phyloP scores from a whole-genome alignment of 2,888 invertebrate species.

The Latheticus oryzae region DNA sequence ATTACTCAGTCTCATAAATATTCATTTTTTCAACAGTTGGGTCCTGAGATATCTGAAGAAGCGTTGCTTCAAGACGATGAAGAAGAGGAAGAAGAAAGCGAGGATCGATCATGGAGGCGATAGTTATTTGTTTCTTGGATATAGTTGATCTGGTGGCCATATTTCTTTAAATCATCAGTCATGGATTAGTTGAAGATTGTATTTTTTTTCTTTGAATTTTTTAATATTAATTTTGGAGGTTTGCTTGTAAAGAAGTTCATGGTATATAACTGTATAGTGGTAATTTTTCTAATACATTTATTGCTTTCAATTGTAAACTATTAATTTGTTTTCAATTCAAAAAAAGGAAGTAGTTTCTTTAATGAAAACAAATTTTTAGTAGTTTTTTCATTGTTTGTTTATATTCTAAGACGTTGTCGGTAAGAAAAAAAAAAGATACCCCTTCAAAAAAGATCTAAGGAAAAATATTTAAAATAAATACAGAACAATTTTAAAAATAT shows the following conservation, averaged over 20 bases:
- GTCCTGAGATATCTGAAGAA: slow-evolving; percentile 70
- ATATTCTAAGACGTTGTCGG: slow-evolving; percentile 34
- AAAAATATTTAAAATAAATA: slow-evolving; percentile 26
- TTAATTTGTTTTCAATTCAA: slow-evolving; percentile 33
- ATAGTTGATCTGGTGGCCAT: slow-evolving; percentile 20
- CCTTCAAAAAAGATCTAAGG: slow-evolving; percentile 29
- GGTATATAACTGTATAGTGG: slow-evolving; percentile 30
- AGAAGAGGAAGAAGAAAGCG: slow-evolving; percentile 88
- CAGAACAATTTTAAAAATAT: slow-evolving; percentile 34
- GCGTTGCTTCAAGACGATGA: slow-evolving; percentile 83
- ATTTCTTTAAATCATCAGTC: slow-evolving; percentile 20
- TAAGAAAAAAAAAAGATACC: slow-evolving; percentile 41
- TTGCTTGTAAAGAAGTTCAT: slow-evolving; percentile 32
- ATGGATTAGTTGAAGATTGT: slow-evolving; percentile 10
- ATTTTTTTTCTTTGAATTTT: slow-evolving; percentile 4
- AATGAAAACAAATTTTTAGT: slow-evolving; percentile 38
- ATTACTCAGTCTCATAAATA: background rate
- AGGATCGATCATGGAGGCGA: slow-evolving; percentile 92
- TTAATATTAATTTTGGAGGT: slow-evolving; percentile 23
- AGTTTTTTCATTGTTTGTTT: slow-evolving; percentile 35
- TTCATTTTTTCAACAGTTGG: slow-evolving; percentile 50
- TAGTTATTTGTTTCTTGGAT: slow-evolving; percentile 64
- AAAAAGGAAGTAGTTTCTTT: background rate
- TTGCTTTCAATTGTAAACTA: slow-evolving; percentile 32
- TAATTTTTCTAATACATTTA: slow-evolving; percentile 24